A percentile compares a stretch with the other conserved stretches of the same genome.
These are phyloP conservation scores for Chrysolina americana DNA, from an alignment of 2,888 invertebrate species.

Conservation along the genomic window DNA sequence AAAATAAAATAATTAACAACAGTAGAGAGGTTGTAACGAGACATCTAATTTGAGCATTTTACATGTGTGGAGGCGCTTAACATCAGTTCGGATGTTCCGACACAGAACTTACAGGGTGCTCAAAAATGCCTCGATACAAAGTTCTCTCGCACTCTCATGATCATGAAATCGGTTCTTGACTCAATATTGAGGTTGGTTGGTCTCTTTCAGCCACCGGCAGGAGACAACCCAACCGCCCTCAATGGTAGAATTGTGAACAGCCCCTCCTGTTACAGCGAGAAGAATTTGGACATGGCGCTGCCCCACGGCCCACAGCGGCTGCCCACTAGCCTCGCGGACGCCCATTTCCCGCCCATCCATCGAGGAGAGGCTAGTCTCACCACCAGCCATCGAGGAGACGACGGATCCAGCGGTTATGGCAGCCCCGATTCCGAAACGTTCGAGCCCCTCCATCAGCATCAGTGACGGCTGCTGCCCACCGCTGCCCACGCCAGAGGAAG, in stretches of 20 bases:
- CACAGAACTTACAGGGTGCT: too few relatives aligned
- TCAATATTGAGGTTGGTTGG: constrained; percentile 59
- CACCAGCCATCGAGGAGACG: constrained; percentile 71
- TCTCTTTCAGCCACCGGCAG: constrained; percentile 70
- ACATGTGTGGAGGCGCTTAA: too few relatives aligned
- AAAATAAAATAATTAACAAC: too few relatives aligned
- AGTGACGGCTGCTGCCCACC: constrained; percentile 59
- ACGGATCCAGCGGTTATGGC: constrained; percentile 85
- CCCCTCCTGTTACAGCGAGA: constrained; percentile 69
- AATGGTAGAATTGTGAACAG: constrained; percentile 62
- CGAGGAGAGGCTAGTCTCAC: constrained; percentile 75
- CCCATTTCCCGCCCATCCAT: constrained; percentile 55
- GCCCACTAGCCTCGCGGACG: constrained; percentile 64
- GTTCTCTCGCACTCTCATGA: too few relatives aligned
- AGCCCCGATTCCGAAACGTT: constrained; percentile 82
- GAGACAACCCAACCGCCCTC: constrained; percentile 67
- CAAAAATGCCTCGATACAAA: too few relatives aligned
- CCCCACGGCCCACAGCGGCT: constrained; percentile 66
- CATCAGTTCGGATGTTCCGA: too few relatives aligned
- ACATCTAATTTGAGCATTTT: too few relatives aligned
- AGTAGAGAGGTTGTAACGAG: too few relatives aligned
- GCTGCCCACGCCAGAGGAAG: constrained; percentile 41
- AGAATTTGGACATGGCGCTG: constrained; percentile 61
- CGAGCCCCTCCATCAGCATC: constrained; percentile 67
- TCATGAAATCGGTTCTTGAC: too few relatives aligned